Evolutionary conservation across 1,140 invertebrate species (phyloP).

Genomic region (Hestina assimilis): DNA sequence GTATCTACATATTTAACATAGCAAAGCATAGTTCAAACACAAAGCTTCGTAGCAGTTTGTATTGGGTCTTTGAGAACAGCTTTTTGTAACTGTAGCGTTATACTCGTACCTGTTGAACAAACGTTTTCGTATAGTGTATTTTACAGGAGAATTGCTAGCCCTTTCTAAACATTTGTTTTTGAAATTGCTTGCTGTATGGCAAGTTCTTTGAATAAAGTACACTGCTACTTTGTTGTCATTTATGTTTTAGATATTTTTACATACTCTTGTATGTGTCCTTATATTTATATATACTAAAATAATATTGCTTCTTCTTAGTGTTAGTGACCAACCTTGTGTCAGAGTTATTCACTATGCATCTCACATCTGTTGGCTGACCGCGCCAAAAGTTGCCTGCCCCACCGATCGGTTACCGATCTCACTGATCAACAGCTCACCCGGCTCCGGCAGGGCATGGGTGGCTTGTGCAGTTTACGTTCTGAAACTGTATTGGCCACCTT

Average conservation of each 20-base stretch:
- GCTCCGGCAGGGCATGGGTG: no score
- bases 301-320: no score
- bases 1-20: not conserved
- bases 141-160: not conserved
- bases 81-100: not conserved
- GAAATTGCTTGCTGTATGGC: not conserved
- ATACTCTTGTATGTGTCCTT: not conserved
- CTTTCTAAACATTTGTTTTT: not conserved
- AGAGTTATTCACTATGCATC: no score
- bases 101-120: constrained; percentile 4
- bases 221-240: not conserved
- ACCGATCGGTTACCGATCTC: no score
- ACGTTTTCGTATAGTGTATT: constrained; percentile 2
- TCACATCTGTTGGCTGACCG: no score
- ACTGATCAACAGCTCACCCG: no score
- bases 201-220: not conserved
- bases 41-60: not conserved
- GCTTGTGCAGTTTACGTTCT: no score
- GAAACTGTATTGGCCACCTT: no score
- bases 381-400: no score
- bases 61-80: not conserved
- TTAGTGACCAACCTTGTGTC: no score
- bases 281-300: not conserved
- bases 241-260: not conserved
- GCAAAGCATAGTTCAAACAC: not conserved